phyloP scores from a whole-genome alignment of 2,888 invertebrate species.

The Mesoligia furuncula region DNA sequence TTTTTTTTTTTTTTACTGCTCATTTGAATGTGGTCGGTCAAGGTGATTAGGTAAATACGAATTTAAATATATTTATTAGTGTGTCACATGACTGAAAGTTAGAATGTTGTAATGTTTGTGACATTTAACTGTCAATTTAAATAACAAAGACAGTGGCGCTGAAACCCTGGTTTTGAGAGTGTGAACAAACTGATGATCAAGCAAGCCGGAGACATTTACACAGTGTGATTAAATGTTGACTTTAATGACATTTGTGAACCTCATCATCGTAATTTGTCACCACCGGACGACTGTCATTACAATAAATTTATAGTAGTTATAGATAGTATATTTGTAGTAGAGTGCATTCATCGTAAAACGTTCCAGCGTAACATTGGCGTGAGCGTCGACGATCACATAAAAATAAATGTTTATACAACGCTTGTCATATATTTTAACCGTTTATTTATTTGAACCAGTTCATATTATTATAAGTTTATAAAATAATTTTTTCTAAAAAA shows the following conservation, averaged over 20 bases:
- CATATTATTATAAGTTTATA: not conserved
- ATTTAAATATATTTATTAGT: slow-evolving; percentile 39
- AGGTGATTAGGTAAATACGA: slow-evolving; percentile 56
- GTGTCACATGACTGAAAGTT: slow-evolving; percentile 1
- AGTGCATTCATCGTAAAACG: slow-evolving; percentile 41
- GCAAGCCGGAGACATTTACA: slow-evolving; percentile 5
- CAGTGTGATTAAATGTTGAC: slow-evolving; percentile 1
- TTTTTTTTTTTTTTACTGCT: slow-evolving; percentile 42
- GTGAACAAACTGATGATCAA: slow-evolving; percentile 16
- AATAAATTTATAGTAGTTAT: slow-evolving; percentile 36
- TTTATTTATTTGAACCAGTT: slow-evolving; percentile 34
- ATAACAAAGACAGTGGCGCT: not conserved
- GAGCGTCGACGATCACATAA: slow-evolving; percentile 38
- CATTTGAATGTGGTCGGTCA: slow-evolving; percentile 62
- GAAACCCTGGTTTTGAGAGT: not conserved
- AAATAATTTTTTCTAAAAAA: not conserved
- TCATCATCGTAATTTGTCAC: slow-evolving; percentile 9
- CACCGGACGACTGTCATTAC: slow-evolving; percentile 10
- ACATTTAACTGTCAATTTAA: slow-evolving; percentile 24
- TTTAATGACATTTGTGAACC: slow-evolving; percentile 2
- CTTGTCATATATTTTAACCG: slow-evolving; percentile 24
- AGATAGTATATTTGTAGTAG: slow-evolving; percentile 15
- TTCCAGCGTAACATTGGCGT: slow-evolving; percentile 29
- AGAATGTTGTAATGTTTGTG: slow-evolving; percentile 20
- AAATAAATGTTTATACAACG: slow-evolving; percentile 33